phyloP scores from a whole-genome alignment of 2,888 invertebrate genomes.

The Candidula unifasciata region DNA sequence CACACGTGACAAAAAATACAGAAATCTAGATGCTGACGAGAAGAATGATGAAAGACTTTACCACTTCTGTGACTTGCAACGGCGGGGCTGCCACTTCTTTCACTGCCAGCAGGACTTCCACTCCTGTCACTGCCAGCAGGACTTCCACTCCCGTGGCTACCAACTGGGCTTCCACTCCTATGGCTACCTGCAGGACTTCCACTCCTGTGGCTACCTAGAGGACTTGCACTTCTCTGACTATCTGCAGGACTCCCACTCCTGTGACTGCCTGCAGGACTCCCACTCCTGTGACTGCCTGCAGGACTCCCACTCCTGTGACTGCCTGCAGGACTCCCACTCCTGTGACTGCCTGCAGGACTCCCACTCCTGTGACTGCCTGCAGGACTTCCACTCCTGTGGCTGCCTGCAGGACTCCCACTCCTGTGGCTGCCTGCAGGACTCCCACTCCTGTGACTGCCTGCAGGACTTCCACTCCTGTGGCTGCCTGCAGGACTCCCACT shows the following conservation, averaged over 20 bases:
- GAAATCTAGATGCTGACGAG: no score
- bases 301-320: slow-evolving; percentile 57
- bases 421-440: slow-evolving; percentile 56
- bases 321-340: slow-evolving; percentile 51
- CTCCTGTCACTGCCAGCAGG: slow-evolving; percentile 51
- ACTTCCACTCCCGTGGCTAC: slow-evolving; percentile 51
- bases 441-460: slow-evolving; percentile 53
- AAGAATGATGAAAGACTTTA: not conserved
- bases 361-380: slow-evolving; percentile 54
- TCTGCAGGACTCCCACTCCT: slow-evolving; percentile 47
- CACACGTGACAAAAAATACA: no score
- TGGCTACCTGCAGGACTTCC: slow-evolving; percentile 53
- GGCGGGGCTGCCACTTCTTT: slow-evolving; percentile 39
- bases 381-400: slow-evolving; percentile 52
- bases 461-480: slow-evolving; percentile 46
- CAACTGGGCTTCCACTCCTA: slow-evolving; percentile 54
- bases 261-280: slow-evolving; percentile 42
- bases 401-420: slow-evolving; percentile 53
- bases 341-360: slow-evolving; percentile 37
- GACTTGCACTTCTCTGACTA: slow-evolving; percentile 50
- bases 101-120: slow-evolving; percentile 42
- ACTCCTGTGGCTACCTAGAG: slow-evolving; percentile 52
- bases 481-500: slow-evolving; percentile 56
- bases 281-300: slow-evolving; percentile 51
- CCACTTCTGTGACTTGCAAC: slow-evolving; percentile 45